Conservation (phyloP, 2,888 invertebrate genomes). For the Amphipoea oculea region DNA sequence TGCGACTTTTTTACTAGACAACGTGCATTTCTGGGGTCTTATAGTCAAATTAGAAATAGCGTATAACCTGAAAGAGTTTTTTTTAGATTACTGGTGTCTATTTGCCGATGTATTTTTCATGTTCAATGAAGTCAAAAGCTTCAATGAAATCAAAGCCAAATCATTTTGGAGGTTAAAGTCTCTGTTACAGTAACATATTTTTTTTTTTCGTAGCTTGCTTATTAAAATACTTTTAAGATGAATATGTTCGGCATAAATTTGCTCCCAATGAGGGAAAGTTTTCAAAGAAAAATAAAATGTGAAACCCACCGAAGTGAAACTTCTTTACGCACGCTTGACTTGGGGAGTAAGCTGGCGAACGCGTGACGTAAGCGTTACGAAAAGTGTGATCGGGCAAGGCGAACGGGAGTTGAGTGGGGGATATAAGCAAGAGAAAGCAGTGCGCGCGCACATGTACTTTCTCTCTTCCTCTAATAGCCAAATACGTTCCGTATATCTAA, state of each 20-base stretch:
- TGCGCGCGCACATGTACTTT: too few species aligned
- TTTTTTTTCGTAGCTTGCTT: background rate
- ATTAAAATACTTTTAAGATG: background rate
- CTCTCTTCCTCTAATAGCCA: too few species aligned
- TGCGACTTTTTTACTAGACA: background rate
- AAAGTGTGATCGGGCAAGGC: too few species aligned
- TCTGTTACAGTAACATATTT: background rate
- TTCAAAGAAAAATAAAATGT: too few species aligned
- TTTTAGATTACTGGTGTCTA: background rate
- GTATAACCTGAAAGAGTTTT: background rate
- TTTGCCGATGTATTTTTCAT: background rate
- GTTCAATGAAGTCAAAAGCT: slow-evolving; percentile 6
- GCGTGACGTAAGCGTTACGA: too few species aligned
- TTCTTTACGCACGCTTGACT: too few species aligned
- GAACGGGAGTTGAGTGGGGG: too few species aligned
- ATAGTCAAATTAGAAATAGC: background rate
- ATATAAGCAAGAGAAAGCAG: too few species aligned
- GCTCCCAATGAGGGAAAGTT: too few species aligned
- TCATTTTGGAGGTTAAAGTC: background rate
- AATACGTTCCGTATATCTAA: too few species aligned
- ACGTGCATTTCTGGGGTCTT: background rate
- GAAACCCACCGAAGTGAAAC: too few species aligned
- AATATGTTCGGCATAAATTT: background rate
- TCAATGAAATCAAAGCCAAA: background rate
- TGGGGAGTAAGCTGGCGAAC: too few species aligned